Evolutionary conservation across 2,113 vertebrate species (phyloP).

Genomic region (Alectura lathami): DNA sequence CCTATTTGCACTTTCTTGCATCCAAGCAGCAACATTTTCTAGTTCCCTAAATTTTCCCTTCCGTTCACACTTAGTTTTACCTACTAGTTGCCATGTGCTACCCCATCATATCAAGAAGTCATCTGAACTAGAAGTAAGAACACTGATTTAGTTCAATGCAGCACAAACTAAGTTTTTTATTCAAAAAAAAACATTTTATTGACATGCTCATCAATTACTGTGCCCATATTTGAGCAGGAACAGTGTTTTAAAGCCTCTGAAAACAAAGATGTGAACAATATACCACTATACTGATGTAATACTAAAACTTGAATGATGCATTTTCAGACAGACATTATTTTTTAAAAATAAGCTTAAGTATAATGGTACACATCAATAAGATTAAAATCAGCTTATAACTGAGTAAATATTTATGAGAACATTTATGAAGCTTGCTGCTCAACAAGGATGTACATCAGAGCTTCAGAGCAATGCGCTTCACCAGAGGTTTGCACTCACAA

Average conservation of each 20-base stretch:
- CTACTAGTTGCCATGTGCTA: neutral
- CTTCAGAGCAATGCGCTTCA: neutral
- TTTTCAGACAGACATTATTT: neutral
- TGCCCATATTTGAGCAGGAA: neutral
- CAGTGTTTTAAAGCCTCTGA: neutral
- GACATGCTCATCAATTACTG: neutral
- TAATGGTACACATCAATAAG: neutral
- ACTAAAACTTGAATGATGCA: neutral
- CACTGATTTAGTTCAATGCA: neutral
- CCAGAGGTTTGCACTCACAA: neutral
- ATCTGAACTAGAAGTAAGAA: neutral
- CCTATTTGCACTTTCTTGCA: neutral
- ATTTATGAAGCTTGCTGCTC: neutral
- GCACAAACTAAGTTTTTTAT: neutral
- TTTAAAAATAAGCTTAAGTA: neutral
- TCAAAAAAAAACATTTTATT: neutral
- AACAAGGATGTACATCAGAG: neutral
- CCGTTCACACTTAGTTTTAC: neutral
- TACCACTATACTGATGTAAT: neutral
- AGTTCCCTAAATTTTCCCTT: neutral
- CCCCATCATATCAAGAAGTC: neutral
- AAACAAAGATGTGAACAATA: neutral
- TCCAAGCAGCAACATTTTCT: neutral
- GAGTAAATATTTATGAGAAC: neutral
- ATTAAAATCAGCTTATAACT: neutral